Base-by-base conservation (phyloP, 2,888 invertebrate genomes). In the Mechanitis messenoides region DNA sequence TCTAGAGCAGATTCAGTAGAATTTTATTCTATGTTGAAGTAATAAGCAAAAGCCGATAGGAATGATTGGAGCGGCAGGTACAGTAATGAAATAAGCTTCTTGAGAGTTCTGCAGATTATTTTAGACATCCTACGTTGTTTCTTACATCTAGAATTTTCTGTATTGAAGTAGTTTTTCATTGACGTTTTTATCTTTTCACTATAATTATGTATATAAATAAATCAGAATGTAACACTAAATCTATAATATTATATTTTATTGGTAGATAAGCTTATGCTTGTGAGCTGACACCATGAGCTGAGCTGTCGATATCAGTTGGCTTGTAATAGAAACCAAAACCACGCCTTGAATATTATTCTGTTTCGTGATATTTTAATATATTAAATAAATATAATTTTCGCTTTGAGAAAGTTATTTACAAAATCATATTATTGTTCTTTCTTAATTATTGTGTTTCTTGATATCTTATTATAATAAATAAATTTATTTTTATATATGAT, bases 301-400 rank as follows among this genome's bases (percentile, higher is more conserved):
- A 69, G 66, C 69, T 71, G 72, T 71, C 71, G 68, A 72, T 72
- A 72, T 69, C 69, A 69, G 65, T 69, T 71, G 59, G 66, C 62
- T 64, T 64, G 72, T 72, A 72, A 72, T 71, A 69, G 70, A 71
- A 65, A 71, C 69, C 68, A 53, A 58, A 54, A 58, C 68, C 72
- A 71, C 72, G 71, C 72, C 72, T 72, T 33, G 50, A 56, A 56
- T 42, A 42, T 46, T 33, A n/a, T 62, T 55, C 59, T 7, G 55
- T 12, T 68, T 65, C 59, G 53, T 47, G 28, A 50, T 28, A 2
- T 31, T 50, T 50, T 4, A 50, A 31, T 6, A 31, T 31, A 50
- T 50, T 31, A 31, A 9, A 35, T 35, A 5, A 1, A 35, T 35
- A 35, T 35, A 20, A 20, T 20, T 38, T 38, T 38, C 38, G 38